Percentiles rank a stretch among this genome's conserved stretches.
Conservation (phyloP, 2,888 invertebrate species). For the Nasonia oneida region DNA sequence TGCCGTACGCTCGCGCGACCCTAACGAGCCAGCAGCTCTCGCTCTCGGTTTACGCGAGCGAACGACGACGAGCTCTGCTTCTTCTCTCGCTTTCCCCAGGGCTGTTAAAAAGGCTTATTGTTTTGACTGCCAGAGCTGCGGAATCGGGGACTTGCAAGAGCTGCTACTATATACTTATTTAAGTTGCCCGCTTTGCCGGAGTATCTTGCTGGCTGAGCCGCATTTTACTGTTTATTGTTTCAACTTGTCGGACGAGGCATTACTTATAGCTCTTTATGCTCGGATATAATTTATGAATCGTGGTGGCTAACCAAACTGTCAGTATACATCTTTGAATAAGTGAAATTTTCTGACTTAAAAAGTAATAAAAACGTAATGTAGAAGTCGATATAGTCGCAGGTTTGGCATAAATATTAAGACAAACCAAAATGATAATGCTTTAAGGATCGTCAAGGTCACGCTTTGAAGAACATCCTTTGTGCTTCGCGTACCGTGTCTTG, state of each 20-base stretch:
- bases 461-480: not conserved
- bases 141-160: not conserved
- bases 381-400: no score
- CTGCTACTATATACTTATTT: not conserved
- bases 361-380: no score
- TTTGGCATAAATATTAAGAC: no score
- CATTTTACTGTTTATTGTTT: not conserved
- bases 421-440: no score
- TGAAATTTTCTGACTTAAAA: no score
- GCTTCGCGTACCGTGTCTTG: not conserved
- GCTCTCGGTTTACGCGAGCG: not conserved
- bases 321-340: no score
- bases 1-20: not conserved
- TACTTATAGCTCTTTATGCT: not conserved
- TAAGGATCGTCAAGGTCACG: not conserved
- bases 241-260: not conserved
- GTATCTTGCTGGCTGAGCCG: not conserved
- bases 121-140: not conserved
- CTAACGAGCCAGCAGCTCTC: conserved; percentile 12
- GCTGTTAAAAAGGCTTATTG: conserved; percentile 23
- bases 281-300: not conserved
- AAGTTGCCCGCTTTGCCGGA: not conserved
- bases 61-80: not conserved
- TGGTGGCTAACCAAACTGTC: no score
- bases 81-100: not conserved